Conservation (phyloP, 2,797 vertebrate genomes). For the Sebastiscus albofasciatus region DNA sequence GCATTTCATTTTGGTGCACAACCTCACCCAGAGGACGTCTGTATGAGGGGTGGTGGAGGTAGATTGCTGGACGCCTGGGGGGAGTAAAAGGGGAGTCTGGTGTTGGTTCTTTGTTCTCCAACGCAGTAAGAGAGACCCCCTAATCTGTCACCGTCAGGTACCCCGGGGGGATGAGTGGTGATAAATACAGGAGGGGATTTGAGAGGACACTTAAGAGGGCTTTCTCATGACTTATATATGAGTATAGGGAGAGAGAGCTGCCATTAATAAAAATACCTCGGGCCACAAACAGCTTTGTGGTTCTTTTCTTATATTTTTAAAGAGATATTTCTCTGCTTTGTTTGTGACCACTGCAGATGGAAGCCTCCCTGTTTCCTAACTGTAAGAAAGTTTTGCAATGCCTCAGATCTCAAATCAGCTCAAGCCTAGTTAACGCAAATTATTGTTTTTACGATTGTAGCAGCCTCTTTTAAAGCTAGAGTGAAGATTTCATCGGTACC, state of each 20-base stretch:
- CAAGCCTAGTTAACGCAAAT: background rate
- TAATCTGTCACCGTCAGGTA: conserved; percentile 72
- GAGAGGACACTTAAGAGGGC: conserved; percentile 70
- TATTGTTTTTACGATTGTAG: too few species aligned
- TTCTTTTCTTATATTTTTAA: conserved; percentile 13
- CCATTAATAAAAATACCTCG: conserved; percentile 53
- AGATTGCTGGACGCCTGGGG: conserved; percentile 33
- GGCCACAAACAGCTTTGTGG: conserved; percentile 34
- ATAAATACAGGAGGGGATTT: conserved; percentile 72
- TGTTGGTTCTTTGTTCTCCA: conserved; percentile 74
- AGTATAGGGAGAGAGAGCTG: conserved; percentile 45
- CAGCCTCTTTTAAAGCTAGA: too few species aligned
- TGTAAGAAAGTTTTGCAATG: background rate
- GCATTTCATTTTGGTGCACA: conserved; percentile 32
- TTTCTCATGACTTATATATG: conserved; percentile 82
- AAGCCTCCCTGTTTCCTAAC: background rate
- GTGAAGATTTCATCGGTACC: too few species aligned
- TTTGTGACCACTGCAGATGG: background rate
- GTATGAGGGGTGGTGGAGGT: conserved; percentile 15
- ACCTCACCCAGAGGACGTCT: conserved; percentile 28
- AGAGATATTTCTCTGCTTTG: conserved; percentile 15
- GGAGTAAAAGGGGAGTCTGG: conserved; percentile 35
- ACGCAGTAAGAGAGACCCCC: conserved; percentile 49
- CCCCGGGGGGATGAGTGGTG: conserved; percentile 59
- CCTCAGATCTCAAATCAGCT: background rate